Evolutionary conservation across 2,888 invertebrate genomes (phyloP).

Genomic region (Hyalella azteca): DNA sequence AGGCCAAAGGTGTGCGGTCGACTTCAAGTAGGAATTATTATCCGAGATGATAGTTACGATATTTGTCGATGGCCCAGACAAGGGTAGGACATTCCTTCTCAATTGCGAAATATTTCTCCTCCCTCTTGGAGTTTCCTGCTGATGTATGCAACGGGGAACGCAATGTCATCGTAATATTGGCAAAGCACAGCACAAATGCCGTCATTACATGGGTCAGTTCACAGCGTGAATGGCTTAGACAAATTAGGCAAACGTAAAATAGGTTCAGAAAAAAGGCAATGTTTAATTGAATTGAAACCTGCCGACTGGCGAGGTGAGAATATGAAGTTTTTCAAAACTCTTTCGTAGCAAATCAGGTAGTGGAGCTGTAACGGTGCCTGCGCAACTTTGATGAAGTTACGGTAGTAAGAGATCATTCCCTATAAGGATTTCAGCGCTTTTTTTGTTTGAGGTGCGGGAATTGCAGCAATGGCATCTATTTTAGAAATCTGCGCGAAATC

Average conservation of each 20-base stretch:
- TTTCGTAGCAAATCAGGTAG: neutral
- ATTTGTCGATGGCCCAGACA: neutral
- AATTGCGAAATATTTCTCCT: neutral
- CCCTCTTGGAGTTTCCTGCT: neutral
- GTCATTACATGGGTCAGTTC: neutral
- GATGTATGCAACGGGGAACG: neutral
- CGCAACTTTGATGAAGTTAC: constrained; percentile 2
- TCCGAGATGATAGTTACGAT: neutral
- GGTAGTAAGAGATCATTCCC: constrained; percentile 32
- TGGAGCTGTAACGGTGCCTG: neutral
- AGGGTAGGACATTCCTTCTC: neutral
- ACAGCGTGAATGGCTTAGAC: neutral
- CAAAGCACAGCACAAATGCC: neutral
- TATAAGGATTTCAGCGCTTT: neutral
- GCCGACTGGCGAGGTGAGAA: neutral
- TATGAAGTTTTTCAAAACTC: neutral
- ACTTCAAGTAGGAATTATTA: neutral
- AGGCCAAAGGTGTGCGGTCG: neutral
- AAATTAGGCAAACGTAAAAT: too few species aligned
- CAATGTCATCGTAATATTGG: neutral
- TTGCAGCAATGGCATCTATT: too few species aligned
- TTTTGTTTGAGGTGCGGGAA: neutral
- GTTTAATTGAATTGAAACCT: neutral
- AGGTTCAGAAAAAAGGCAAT: neutral
- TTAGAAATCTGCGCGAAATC: too few species aligned